Base-by-base conservation (phyloP, 1,140 invertebrate genomes). In the Acromyrmex echinatior region DNA sequence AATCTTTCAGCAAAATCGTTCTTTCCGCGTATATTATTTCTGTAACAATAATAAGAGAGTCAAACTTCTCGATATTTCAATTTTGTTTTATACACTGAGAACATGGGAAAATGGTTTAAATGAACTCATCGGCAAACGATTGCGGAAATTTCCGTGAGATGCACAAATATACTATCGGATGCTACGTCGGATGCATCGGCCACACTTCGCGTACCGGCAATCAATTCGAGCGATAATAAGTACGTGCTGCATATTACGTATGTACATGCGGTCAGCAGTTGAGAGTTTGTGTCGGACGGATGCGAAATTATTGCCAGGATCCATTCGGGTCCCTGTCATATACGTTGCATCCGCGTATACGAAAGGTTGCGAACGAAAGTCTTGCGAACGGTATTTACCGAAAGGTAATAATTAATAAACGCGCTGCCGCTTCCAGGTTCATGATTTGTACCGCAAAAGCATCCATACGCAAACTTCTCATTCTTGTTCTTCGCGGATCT, bases 271-370 rank as follows among this genome's bases (percentile, higher is more conserved):
- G 74, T 25, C 7, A 53, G n/a, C 53, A 51, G 62, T 62, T 10
- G 31, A 58, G 49, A 21, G 60, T 45, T 18, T 56, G 28, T 31
- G 31, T 63, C 60, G 58, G 25, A 79, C 49, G 63, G 76, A 88
- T 68, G 82, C 87, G 70, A 88, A 86, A 80, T 86, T 79, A 88
- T 86, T 87, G 87, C 87, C 85, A 79, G 60, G 77, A 88, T 88
- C 66, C 76, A 86, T 80, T 56, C 76, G 76, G 71, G 62, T 80
- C 87, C 65, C 73, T 76, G 87, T 88, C 87, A 87, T 70, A 86
- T 68, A 87, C 74, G 78, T 49, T 70, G 68, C 79, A 73, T 63
- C 28, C 78, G 78, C 76, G 77, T 58, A 68, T 86, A 60, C 65
- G 86, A 88, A 86, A 88, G 84, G 84, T 86, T 49, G 66, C 66